These are phyloP conservation scores for Nomia melanderi DNA, from an alignment of 1,140 invertebrate species.

Conservation along the genomic window DNA sequence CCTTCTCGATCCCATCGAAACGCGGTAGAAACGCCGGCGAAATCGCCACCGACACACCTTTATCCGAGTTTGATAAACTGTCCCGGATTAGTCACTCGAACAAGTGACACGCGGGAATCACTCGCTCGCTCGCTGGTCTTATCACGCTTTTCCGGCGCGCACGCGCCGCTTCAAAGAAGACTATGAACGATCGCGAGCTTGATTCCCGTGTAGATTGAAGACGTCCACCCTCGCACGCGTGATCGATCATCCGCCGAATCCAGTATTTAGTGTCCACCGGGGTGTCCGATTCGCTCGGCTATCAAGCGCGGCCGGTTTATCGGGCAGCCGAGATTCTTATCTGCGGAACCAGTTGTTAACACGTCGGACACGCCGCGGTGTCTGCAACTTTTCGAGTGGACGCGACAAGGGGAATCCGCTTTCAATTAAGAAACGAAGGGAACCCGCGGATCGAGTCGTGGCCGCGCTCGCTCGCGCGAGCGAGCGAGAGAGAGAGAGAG, in stretches of 20 bases:
- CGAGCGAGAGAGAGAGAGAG: conserved; percentile 5
- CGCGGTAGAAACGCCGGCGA: no score
- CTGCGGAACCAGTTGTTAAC: conserved; percentile 30
- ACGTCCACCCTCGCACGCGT: no score
- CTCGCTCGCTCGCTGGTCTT: no score
- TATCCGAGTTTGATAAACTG: no score
- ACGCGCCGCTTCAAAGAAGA: no score
- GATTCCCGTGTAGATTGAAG: no score
- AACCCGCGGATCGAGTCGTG: neutral
- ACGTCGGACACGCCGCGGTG: conserved; percentile 19
- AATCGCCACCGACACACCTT: no score
- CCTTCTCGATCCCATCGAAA: neutral
- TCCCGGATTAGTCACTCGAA: neutral
- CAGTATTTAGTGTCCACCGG: neutral
- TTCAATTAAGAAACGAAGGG: conserved; percentile 20
- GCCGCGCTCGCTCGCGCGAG: no score
- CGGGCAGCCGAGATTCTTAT: conserved; percentile 32
- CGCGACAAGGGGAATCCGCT: neutral
- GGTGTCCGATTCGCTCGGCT: neutral
- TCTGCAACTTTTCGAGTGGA: conserved; percentile 27
- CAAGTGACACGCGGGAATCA: neutral
- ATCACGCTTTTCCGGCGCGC: no score
- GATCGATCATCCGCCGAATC: neutral
- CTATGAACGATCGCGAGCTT: no score
- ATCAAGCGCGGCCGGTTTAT: conserved; percentile 23